A percentile compares a stretch with the other conserved stretches of the same genome.
Conservation (phyloP, 2,797 vertebrate genomes). For the Danio jaintianensis region DNA sequence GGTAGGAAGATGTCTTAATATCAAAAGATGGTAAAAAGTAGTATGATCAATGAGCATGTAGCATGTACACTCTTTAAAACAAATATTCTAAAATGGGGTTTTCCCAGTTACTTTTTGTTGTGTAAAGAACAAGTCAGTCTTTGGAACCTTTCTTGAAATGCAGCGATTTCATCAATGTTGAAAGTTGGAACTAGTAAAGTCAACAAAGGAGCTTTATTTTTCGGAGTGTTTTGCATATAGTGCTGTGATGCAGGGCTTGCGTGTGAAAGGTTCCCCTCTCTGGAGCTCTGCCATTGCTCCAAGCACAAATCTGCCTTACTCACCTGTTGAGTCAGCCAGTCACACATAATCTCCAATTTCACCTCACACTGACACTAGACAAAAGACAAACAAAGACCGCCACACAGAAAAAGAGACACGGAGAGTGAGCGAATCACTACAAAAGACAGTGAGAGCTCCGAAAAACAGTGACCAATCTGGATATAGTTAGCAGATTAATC, state of each 20-base stretch:
- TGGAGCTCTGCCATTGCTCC: conserved; percentile 61
- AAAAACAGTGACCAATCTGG: background rate
- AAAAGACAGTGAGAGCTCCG: background rate
- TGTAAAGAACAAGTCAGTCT: too few relatives aligned
- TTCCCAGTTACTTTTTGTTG: too few relatives aligned
- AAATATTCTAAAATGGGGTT: too few relatives aligned
- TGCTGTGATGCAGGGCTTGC: conserved; percentile 48
- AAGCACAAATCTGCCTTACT: conserved; percentile 55
- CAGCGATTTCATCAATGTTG: too few relatives aligned
- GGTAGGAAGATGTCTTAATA: too few relatives aligned
- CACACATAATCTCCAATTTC: conserved; percentile 40
- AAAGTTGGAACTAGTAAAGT: too few relatives aligned
- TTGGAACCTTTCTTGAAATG: too few relatives aligned
- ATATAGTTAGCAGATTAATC: background rate
- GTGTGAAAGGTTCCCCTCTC: conserved; percentile 63
- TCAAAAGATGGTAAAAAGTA: too few relatives aligned
- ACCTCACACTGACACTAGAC: conserved; percentile 34
- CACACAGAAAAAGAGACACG: conserved; percentile 5
- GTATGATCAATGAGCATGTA: too few relatives aligned
- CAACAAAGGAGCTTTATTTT: too few relatives aligned
- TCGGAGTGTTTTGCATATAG: background rate
- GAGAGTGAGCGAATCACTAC: conserved; percentile 29
- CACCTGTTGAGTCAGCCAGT: conserved; percentile 63
- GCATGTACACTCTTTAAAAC: too few relatives aligned
- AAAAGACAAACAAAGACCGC: conserved; percentile 26